Evolutionary conservation across 2,113 vertebrate genomes (phyloP), one percentile per base, ranked within the genome.

Genomic region (Macquaria australasica): DNA sequence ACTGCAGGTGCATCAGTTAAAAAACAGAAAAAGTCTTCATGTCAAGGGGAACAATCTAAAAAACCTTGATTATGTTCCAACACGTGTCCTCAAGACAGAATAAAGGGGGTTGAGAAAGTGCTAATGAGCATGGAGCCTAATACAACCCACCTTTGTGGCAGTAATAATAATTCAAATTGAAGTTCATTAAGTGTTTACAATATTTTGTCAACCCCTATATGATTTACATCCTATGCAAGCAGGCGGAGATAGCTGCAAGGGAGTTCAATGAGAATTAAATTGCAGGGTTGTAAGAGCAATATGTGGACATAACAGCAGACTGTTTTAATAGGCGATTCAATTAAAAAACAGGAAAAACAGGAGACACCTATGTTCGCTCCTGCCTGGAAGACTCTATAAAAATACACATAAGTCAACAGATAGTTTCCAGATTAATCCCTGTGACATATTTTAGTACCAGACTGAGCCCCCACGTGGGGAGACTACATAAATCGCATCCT

Each of bases 381-480:
- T 80, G 31, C 66, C 82, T 79, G 72, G 60, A 86, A 78, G 72
- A 88, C 51, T 86, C 68, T 16, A 15, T 74, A 16, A 68, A 86
- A 64, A 77, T 28, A 56, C 81, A 80, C 81, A 81, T 76, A 90
- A 93, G 53, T 89, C 89, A 89, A 92, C 88, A 87, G 88, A 92
- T 92, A 89, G 73, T 91, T 90, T 89, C 80, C 81, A 90, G 77
- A 92, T 90, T 75, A 87, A 86, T 93, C 90, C 76, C 73, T 80
- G 88, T 90, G 87, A 91, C 93, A 90, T 90, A 73, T 84, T 91
- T 79, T 77, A 79, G 80, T 62, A 83, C 58, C 75, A 85, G 66
- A 84, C 39, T 31, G 62, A 84, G 69, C 39, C 89, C 92, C 94
- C 94, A 95, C 94, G 94, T 95, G 94, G 94, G 93, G 91, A 41